Evolutionary conservation across 2,888 invertebrate genomes (phyloP), one percentile per base, ranked within the genome.

Genomic region (Rhaphigaster nebulosa): DNA sequence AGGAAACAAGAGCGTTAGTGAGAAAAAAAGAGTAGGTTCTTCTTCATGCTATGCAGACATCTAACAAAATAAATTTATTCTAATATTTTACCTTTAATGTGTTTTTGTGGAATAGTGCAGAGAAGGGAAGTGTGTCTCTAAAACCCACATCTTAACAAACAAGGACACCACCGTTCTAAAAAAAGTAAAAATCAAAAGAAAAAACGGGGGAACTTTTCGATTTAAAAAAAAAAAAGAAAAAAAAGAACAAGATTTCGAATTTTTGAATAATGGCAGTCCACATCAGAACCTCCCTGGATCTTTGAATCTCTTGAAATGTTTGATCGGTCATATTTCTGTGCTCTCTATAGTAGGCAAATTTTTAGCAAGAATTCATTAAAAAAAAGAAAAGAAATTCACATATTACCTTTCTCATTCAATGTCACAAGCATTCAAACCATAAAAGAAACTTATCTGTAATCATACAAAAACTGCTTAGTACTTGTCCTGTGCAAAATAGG

Each of bases 141-240:
- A 92, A 92, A 92, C 91, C 92, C 92, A 91, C 92, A 92, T 91
- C 92, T 92, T 92, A 92, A 92, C 91, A 92, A 92, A 92, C 92
- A 92, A 91, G 92, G 92, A 91, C 92, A 92, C 92, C 92, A 92
- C 87, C 92, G 92, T 88, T 92, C 92, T 92, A 92, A 92, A 92
- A 90, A 91, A 90, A 50, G 76, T 56, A 90, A 84, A 91, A 91
- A 91, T 89, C 84, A 87, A 89, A 90, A 90, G 92, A 92, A 91
- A 92, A 92, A 92, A 92, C 91, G 90, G 60, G 65, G 90, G 87
- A 90, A 92, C 91, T 92, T 90, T 91, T 88, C 91, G 87, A 91
- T 91, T 90, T 90, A 60, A 91, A 88, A 89, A 84, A 87, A 91
- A 34, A 87, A 88, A 90, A 60, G 56, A 90, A 29, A 34, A 56